These are phyloP conservation scores for Ancistrus triradiatus DNA, from an alignment of 2,113 vertebrate genomes.

Conservation along the genomic window DNA sequence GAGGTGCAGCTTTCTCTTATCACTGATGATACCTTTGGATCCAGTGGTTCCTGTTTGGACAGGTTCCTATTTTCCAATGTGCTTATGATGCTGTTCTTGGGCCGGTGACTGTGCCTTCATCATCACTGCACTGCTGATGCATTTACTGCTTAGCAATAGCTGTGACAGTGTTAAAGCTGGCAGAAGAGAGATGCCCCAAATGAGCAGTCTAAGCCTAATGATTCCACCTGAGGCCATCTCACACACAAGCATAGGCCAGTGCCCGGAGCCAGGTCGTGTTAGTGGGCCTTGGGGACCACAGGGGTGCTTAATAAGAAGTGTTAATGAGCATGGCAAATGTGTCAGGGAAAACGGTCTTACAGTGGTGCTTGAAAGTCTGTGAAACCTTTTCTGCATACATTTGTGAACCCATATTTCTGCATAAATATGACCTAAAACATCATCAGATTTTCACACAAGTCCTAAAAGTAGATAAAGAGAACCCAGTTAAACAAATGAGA, in stretches of 20 bases:
- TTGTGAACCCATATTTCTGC: too few species aligned
- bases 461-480: too few species aligned
- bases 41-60: too few species aligned
- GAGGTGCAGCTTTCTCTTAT: too few species aligned
- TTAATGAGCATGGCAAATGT: conserved; percentile 33
- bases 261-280: conserved; percentile 23
- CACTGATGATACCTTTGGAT: too few species aligned
- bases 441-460: too few species aligned
- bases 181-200: conserved; percentile 1
- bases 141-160: conserved; percentile 14
- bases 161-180: neutral
- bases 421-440: too few species aligned
- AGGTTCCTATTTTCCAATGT: too few species aligned
- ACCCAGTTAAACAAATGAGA: too few species aligned
- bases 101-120: conserved; percentile 1
- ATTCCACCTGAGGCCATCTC: conserved; percentile 40
- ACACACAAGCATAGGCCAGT: conserved; percentile 15
- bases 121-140: neutral
- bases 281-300: conserved; percentile 20
- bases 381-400: too few species aligned
- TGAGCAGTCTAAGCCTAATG: conserved; percentile 22
- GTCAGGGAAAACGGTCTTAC: conserved; percentile 18
- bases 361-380: too few species aligned
- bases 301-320: conserved; percentile 36
- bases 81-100: neutral